A percentile compares a stretch with the other conserved stretches of the same genome.
Evolutionary conservation across 2,797 vertebrate genomes (phyloP).

Genomic region (Parauchenoglanis punctatus): DNA sequence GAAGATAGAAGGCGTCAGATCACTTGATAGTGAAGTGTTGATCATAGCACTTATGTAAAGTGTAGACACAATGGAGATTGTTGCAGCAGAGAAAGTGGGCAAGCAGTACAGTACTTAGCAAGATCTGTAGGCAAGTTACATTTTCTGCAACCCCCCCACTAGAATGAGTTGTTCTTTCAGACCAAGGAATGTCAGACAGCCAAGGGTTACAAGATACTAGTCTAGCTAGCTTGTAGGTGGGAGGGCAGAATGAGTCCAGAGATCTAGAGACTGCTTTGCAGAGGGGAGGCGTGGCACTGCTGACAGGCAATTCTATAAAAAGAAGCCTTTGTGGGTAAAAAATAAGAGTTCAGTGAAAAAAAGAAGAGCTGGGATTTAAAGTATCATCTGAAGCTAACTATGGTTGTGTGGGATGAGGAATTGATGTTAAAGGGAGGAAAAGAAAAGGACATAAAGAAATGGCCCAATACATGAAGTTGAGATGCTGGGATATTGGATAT

Average conservation of each 20-base stretch:
- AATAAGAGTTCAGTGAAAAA: background rate
- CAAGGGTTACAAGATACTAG: constrained; percentile 1
- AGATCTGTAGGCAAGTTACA: background rate
- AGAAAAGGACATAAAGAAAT: background rate
- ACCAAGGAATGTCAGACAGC: background rate
- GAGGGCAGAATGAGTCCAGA: background rate
- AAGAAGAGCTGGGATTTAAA: background rate
- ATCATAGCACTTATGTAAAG: background rate
- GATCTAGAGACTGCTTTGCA: background rate
- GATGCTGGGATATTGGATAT: background rate
- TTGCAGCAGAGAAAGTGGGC: background rate
- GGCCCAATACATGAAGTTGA: background rate
- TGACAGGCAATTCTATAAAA: background rate
- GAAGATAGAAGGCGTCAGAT: background rate
- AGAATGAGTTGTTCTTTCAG: background rate
- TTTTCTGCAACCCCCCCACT: background rate
- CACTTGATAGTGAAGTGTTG: background rate
- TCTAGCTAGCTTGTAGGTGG: background rate
- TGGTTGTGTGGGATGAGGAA: background rate
- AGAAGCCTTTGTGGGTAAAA: background rate
- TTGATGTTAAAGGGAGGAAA: background rate
- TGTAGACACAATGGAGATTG: background rate
- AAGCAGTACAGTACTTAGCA: background rate
- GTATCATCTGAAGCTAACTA: background rate
- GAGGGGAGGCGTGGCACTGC: background rate